These are phyloP conservation scores for Lithophane semibrunnea DNA, from an alignment of 2,888 invertebrate species.

Conservation along the genomic window DNA sequence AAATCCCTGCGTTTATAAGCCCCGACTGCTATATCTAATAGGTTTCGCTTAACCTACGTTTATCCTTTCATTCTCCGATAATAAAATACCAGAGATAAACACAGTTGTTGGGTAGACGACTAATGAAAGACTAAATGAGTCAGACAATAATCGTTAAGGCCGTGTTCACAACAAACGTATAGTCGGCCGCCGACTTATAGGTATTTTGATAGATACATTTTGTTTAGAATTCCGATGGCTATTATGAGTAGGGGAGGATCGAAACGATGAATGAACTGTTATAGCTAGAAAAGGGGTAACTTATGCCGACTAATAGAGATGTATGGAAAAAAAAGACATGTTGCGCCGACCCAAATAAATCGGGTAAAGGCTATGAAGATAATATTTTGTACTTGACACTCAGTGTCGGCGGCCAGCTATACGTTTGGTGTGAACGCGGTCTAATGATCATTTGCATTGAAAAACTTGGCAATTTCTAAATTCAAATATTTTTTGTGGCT, in stretches of 20 bases:
- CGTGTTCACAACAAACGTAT: neutral
- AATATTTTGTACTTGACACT: neutral
- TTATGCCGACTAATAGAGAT: neutral
- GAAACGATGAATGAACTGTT: neutral
- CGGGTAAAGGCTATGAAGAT: too few species aligned
- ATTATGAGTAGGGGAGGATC: neutral
- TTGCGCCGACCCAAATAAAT: neutral
- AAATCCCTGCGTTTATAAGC: slow-evolving; percentile 7
- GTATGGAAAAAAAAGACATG: neutral
- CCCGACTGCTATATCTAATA: slow-evolving; percentile 19
- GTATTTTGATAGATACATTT: neutral
- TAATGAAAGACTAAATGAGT: slow-evolving; percentile 13
- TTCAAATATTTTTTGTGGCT: neutral
- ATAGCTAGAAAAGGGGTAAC: neutral
- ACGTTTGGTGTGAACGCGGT: neutral
- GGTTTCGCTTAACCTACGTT: slow-evolving; percentile 35
- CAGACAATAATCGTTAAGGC: neutral
- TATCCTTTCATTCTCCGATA: slow-evolving; percentile 22
- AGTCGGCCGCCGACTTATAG: too few species aligned
- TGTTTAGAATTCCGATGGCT: neutral
- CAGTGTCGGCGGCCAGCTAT: neutral
- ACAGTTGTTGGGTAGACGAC: neutral
- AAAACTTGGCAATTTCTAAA: neutral
- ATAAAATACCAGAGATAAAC: slow-evolving; percentile 35
- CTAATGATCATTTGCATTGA: neutral